Base-by-base conservation (phyloP, 1,140 invertebrate genomes). In the Drosophila arawakana region DNA sequence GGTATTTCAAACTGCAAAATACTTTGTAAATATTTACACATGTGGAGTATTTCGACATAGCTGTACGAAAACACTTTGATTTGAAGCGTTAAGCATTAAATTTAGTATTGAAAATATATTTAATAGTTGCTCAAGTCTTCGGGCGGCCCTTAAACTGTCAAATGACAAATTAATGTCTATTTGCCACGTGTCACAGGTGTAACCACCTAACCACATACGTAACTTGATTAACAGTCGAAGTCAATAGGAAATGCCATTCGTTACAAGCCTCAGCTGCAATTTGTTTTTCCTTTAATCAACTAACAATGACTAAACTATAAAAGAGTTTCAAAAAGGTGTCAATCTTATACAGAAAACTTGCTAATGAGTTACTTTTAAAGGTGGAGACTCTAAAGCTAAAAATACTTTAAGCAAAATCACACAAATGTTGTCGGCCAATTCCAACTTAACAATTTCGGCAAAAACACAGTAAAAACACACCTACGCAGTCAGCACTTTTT, bases 231-330 rank as follows among this genome's bases (percentile, higher is more conserved):
- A 30, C 49, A 35, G 37, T 18, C 21, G 10, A n/a, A 1, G 21
- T 10, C 39, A 13, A n/a, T 47, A 52, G 35, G 35, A 37, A 47
- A 21, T 65, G 49, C 34, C 62, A 52, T 54, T 44, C 18, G 15
- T 39, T 54, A 21, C 75, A 71, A 35, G 66, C 3, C 73, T 39
- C 79, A 81, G 77, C 68, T 81, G 73, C 73, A 54, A 11, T 46
- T 55, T 47, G 58, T 30, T 52, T 43, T 57, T 52, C 11, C 21
- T 58, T 80, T 76, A 76, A 81, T 80, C 79, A 76, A 63, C 60
- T 65, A 76, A 72, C 62, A 54, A 54, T 68, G 67, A 72, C 58
- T 68, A 76, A 35, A 11, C 50, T 35, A n/a, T 2, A 54, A 11
- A 37, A 59, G 47, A 18, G 18, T 18, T 30, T 18, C 18, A 44